phyloP scores from a whole-genome alignment of 2,797 vertebrate species.

The Paramormyrops hopkinsi region DNA sequence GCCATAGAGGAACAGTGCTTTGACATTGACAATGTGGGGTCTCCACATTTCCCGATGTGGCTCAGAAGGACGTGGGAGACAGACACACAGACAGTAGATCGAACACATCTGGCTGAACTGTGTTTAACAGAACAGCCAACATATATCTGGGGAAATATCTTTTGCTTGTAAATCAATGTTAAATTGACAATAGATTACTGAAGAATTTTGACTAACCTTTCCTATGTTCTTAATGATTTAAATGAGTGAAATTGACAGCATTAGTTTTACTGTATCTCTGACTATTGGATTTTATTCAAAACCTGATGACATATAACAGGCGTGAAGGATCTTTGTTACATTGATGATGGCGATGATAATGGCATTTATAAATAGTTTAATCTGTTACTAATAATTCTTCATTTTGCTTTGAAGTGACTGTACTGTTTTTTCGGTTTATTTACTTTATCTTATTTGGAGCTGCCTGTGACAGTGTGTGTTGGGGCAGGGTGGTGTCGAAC shows the following conservation, averaged over 20 bases:
- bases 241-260: neutral
- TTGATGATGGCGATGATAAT: constrained; percentile 12
- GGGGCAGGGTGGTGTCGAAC: neutral
- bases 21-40: neutral
- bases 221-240: constrained; percentile 5
- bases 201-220: neutral
- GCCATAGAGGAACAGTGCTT: neutral
- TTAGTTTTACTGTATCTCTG: neutral
- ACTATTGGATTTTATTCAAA: neutral
- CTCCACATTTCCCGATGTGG: neutral
- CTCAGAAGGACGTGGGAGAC: neutral
- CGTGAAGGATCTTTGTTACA: constrained; percentile 1
- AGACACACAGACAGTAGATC: neutral
- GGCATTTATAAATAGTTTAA: constrained; percentile 21
- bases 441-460: constrained; percentile 26
- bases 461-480: neutral
- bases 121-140: constrained; percentile 41
- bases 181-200: neutral
- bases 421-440: constrained; percentile 29
- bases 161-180: constrained; percentile 9
- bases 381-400: neutral
- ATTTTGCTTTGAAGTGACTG: neutral
- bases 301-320: neutral
- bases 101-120: neutral
- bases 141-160: neutral